Percentiles rank a stretch among this genome's conserved stretches.
phyloP scores from a whole-genome alignment of 2,113 vertebrate genomes.

The Nicator chloris region DNA sequence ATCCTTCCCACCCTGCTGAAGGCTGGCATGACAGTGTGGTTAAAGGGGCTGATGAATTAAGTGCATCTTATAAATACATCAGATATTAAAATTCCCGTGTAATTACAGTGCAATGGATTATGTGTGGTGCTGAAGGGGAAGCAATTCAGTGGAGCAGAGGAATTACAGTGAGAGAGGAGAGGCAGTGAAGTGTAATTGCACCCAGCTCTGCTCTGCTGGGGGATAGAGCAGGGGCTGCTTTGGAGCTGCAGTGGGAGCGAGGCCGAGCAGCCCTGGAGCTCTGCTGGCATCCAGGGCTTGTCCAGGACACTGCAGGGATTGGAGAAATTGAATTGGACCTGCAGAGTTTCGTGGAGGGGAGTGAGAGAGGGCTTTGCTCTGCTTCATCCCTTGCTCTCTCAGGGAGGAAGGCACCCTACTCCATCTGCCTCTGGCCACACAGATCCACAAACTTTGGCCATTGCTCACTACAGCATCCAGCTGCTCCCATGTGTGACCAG shows the following conservation, averaged over 20 bases:
- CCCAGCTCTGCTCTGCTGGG: neutral
- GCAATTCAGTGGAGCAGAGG: neutral
- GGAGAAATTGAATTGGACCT: neutral
- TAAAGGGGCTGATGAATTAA: constrained; percentile 57
- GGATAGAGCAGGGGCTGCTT: neutral
- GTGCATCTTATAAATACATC: constrained; percentile 42
- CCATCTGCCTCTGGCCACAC: neutral
- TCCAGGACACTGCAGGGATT: neutral
- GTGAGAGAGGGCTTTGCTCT: neutral
- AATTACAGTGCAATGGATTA: constrained; percentile 47
- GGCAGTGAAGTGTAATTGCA: neutral
- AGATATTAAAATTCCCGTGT: constrained; percentile 45
- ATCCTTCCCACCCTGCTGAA: neutral
- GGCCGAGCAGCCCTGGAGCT: accelerated
- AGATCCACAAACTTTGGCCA: neutral
- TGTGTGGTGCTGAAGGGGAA: constrained; percentile 43
- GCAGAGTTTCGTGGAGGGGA: neutral
- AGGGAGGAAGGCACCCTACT: neutral
- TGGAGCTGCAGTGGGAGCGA: neutral
- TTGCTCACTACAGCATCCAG: accelerated
- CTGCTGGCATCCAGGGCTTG: neutral
- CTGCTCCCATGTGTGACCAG: neutral
- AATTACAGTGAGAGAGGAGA: neutral
- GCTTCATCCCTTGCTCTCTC: neutral
- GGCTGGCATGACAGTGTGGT: constrained; percentile 1